phyloP scores from a whole-genome alignment of 2,113 vertebrate species.

The Bagarius yarrelli region DNA sequence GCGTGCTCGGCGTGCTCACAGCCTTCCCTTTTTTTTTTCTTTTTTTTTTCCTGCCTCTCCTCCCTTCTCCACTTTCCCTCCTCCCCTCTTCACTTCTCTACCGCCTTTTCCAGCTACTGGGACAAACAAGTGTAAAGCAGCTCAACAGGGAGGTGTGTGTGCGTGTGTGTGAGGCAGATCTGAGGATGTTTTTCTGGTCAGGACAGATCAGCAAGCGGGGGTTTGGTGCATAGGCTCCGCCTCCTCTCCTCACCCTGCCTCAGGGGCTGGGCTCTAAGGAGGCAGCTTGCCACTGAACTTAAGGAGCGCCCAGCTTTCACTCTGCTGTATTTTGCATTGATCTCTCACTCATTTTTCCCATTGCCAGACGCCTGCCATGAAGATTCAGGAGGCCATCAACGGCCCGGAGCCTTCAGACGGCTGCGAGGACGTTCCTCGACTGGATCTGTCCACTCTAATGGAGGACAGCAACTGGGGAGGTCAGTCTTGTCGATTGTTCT shows the following conservation, averaged over 20 bases:
- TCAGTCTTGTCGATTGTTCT: constrained; percentile 57
- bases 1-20: constrained; percentile 40
- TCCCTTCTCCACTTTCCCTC: constrained; percentile 13
- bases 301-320: constrained; percentile 63
- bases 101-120: constrained; percentile 54
- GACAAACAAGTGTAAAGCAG: constrained; percentile 68
- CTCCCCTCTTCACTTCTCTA: constrained; percentile 35
- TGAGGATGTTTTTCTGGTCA: constrained; percentile 68
- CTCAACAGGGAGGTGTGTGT: constrained; percentile 42
- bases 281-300: constrained; percentile 62
- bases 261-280: constrained; percentile 58
- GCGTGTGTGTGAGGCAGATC: constrained; percentile 59
- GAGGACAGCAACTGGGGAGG: constrained; percentile 90
- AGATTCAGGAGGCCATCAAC: constrained; percentile 88
- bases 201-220: constrained; percentile 62
- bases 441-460: constrained; percentile 84
- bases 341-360: constrained; percentile 52
- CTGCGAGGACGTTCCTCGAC: constrained; percentile 80
- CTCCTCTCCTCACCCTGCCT: constrained; percentile 46
- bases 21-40: constrained; percentile 15
- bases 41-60: neutral
- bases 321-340: constrained; percentile 51
- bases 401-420: constrained; percentile 69
- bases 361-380: constrained; percentile 85
- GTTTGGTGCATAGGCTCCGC: constrained; percentile 31